These are phyloP conservation scores for Falco berigora DNA, from an alignment of 2,797 vertebrate species.

Conservation along the genomic window DNA sequence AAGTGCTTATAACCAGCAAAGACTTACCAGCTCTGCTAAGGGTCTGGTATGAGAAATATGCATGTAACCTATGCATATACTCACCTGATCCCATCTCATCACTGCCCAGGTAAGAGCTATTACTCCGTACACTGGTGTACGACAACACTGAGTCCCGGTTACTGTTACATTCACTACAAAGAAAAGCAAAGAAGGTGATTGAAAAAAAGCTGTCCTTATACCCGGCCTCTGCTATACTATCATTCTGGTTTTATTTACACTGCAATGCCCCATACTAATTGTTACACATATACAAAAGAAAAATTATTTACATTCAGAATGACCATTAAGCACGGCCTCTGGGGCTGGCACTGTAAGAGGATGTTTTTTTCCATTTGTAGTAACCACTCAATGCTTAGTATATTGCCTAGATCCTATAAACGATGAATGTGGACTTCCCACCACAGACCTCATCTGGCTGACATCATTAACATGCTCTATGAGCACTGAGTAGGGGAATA, in stretches of 20 bases:
- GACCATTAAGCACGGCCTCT: background rate
- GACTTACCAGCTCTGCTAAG: background rate
- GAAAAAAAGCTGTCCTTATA: background rate
- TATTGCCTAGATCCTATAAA: background rate
- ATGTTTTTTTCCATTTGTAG: background rate
- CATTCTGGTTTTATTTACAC: background rate
- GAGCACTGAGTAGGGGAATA: background rate
- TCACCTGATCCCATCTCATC: constrained; percentile 99
- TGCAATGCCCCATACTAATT: background rate
- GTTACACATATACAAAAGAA: background rate
- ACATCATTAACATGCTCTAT: background rate
- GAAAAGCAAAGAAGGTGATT: background rate
- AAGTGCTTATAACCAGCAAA: background rate
- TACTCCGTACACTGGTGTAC: constrained; percentile 95
- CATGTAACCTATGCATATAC: background rate
- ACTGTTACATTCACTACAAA: constrained; percentile 92
- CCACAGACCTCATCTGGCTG: background rate
- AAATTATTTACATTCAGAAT: background rate
- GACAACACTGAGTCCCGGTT: constrained; percentile 96
- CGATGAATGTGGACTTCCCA: background rate
- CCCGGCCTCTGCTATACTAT: background rate
- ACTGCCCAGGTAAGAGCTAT: constrained; percentile 96
- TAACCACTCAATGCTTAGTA: background rate
- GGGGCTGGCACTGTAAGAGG: background rate
- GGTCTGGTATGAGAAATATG: background rate